Conservation (phyloP, 37 sponge, comb jelly and placozoan species). For the Mnemiopsis leidyi region DNA sequence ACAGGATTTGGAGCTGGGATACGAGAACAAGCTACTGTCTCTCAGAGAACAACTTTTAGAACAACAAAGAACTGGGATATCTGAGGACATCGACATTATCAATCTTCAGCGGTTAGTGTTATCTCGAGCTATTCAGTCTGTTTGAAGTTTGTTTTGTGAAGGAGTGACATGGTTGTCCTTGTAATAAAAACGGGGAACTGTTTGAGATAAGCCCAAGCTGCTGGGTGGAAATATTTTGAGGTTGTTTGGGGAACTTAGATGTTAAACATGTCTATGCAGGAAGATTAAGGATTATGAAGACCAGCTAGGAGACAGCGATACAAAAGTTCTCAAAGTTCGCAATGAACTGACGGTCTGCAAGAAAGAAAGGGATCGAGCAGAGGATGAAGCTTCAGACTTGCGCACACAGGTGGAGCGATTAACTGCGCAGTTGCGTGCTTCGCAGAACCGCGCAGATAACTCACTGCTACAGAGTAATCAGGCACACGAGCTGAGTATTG, state of each 20-base stretch:
- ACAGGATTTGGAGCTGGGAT: slow-evolving; percentile 36
- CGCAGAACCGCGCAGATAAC: background rate
- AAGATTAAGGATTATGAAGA: slow-evolving; percentile 46
- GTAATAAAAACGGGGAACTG: background rate
- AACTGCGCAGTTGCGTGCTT: background rate
- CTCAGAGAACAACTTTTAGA: slow-evolving; percentile 44
- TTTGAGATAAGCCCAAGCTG: no score
- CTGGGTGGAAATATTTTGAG: background rate
- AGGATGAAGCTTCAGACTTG: slow-evolving; percentile 5
- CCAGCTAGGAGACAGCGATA: background rate
- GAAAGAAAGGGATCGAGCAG: background rate
- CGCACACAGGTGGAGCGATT: background rate
- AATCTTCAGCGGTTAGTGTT: slow-evolving; percentile 48
- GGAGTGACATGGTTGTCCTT: background rate
- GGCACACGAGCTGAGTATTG: slow-evolving; percentile 27
- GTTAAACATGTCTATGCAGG: background rate
- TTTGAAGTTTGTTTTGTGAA: no score
- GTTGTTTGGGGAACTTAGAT: background rate
- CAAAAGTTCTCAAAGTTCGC: background rate
- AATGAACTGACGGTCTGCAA: background rate
- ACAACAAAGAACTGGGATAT: slow-evolving; percentile 52
- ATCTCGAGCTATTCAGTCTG: no score
- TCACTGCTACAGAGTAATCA: slow-evolving; percentile 45
- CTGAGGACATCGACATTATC: slow-evolving; percentile 64
- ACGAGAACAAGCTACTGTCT: slow-evolving; percentile 54